These are phyloP conservation scores for Malachius bipustulatus DNA, from an alignment of 2,888 invertebrate genomes.

Conservation along the genomic window DNA sequence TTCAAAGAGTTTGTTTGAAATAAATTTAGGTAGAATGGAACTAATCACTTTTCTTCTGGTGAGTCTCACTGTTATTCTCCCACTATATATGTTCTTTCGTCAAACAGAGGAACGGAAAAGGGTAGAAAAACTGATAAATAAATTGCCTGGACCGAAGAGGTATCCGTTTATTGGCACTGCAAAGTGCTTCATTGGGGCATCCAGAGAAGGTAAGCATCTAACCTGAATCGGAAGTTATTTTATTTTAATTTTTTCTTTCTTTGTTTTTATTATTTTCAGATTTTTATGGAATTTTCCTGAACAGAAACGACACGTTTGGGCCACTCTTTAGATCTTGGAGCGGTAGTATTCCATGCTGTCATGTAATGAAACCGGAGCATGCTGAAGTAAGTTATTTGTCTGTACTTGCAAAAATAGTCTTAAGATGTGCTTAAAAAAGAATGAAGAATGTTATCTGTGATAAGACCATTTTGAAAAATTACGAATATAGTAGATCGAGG, in stretches of 20 bases:
- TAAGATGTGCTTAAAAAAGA: too few relatives aligned
- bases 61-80: neutral
- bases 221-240: neutral
- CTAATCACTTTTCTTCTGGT: neutral
- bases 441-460: too few relatives aligned
- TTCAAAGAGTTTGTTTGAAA: too few relatives aligned
- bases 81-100: neutral
- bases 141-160: constrained; percentile 2
- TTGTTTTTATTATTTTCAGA: constrained; percentile 17
- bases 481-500: too few relatives aligned
- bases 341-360: constrained; percentile 18
- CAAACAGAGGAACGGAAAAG: neutral
- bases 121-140: constrained; percentile 1
- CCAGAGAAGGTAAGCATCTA: neutral
- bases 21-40: neutral
- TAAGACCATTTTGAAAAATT: too few relatives aligned
- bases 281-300: constrained; percentile 14
- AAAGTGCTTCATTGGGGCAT: neutral
- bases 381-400: constrained; percentile 21
- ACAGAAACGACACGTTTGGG: constrained; percentile 16
- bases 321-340: constrained; percentile 23
- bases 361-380: constrained; percentile 23
- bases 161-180: neutral
- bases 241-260: neutral
- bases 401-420: too few relatives aligned